Evolutionary conservation across 2,888 invertebrate genomes (phyloP).

Genomic region (Cephus nigrinus): DNA sequence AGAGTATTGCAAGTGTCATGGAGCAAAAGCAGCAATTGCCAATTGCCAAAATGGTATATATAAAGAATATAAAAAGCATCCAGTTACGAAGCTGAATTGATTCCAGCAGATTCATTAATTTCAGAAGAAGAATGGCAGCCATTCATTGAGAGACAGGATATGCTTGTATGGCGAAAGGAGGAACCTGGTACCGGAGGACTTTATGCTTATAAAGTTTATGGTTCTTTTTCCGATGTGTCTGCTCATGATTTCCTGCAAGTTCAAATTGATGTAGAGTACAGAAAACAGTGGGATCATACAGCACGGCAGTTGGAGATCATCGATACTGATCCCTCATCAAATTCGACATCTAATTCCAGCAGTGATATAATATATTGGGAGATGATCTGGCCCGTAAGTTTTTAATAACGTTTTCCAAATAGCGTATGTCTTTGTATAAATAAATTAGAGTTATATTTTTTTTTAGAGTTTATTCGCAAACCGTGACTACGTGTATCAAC

Average conservation of each 20-base stretch:
- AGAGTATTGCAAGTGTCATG: constrained; percentile 68
- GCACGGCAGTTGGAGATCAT: constrained; percentile 79
- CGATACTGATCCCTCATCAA: constrained; percentile 72
- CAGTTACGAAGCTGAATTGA: background rate
- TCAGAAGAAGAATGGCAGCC: constrained; percentile 76
- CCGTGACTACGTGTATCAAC: constrained; percentile 86
- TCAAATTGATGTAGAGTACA: constrained; percentile 83
- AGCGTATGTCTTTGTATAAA: background rate
- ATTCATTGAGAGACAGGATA: constrained; percentile 82
- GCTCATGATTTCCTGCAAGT: constrained; percentile 85
- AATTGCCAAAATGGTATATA: constrained; percentile 26
- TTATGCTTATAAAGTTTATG: constrained; percentile 89
- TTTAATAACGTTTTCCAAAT: background rate
- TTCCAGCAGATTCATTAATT: constrained; percentile 5
- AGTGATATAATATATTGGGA: constrained; percentile 89
- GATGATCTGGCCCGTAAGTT: constrained; percentile 85
- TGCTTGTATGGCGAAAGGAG: constrained; percentile 84
- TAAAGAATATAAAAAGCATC: background rate
- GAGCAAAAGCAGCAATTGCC: constrained; percentile 31
- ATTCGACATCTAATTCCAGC: constrained; percentile 63
- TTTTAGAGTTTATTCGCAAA: constrained; percentile 82
- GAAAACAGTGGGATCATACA: constrained; percentile 83
- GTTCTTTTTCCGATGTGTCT: constrained; percentile 80
- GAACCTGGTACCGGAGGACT: constrained; percentile 74
- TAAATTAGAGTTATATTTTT: background rate